Evolutionary conservation across 1,140 invertebrate genomes (phyloP).

Genomic region (Brevipalpus yothersi): DNA sequence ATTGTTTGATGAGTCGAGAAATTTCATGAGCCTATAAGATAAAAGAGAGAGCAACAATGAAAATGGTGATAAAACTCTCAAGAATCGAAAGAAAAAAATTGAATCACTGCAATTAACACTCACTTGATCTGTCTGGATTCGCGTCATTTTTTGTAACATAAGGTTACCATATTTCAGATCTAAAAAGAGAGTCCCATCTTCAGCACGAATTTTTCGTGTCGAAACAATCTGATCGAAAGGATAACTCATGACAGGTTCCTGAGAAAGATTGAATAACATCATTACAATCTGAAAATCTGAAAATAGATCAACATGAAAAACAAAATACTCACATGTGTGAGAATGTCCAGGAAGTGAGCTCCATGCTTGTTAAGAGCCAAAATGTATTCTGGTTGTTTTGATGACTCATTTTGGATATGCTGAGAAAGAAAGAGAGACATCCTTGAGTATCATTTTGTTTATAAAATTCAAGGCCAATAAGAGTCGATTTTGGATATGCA

Average conservation of each 20-base stretch:
- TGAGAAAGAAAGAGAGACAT: not conserved
- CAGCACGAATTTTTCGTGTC: constrained; percentile 68
- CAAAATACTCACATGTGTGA: constrained; percentile 45
- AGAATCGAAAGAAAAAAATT: not conserved
- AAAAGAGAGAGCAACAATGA: constrained; percentile 12
- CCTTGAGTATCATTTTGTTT: too few relatives aligned
- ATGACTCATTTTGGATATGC: constrained; percentile 20
- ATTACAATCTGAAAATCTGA: not conserved
- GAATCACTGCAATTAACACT: not conserved
- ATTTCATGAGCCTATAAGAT: constrained; percentile 37
- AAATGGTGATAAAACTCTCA: not conserved
- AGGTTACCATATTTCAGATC: constrained; percentile 93
- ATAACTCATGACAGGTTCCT: constrained; percentile 70
- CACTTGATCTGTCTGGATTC: constrained; percentile 88
- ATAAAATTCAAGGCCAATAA: too few relatives aligned
- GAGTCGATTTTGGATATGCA: too few relatives aligned
- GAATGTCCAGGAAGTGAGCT: constrained; percentile 72
- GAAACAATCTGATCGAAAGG: constrained; percentile 85
- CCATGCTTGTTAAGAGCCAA: constrained; percentile 75
- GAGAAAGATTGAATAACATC: not conserved
- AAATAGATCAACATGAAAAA: not conserved
- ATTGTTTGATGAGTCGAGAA: constrained; percentile 76
- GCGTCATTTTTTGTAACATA: constrained; percentile 78
- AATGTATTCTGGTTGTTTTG: constrained; percentile 47
- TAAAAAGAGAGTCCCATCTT: constrained; percentile 72